These are phyloP conservation scores for Gadus chalcogrammus DNA, from an alignment of 2,113 vertebrate genomes.

Conservation along the genomic window DNA sequence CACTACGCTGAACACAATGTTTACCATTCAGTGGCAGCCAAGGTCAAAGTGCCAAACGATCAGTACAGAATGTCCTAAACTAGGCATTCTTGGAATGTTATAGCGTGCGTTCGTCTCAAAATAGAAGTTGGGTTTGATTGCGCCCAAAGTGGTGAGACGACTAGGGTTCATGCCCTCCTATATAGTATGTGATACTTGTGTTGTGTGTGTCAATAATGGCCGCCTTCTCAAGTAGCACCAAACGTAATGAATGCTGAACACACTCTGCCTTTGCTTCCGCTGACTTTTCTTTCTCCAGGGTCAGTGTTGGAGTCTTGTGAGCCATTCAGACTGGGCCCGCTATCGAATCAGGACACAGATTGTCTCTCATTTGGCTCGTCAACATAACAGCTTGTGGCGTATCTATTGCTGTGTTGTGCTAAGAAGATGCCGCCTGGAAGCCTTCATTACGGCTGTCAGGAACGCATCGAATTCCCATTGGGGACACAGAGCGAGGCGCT, in stretches of 20 bases:
- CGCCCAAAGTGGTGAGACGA: constrained; percentile 4
- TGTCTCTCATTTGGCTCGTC: constrained; percentile 13
- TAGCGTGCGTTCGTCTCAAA: not conserved
- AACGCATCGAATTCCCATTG: too few species aligned
- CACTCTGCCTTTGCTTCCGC: constrained; percentile 27
- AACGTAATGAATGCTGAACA: constrained; percentile 52
- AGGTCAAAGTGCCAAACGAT: constrained; percentile 16
- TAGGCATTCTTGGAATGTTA: constrained; percentile 16
- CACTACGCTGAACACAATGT: constrained; percentile 4
- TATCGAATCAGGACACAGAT: constrained; percentile 51
- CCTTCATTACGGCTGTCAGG: too few species aligned
- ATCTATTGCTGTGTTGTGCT: too few species aligned
- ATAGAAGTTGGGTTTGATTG: constrained; percentile 18
- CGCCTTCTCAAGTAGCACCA: constrained; percentile 34
- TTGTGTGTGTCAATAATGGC: not conserved
- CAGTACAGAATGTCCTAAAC: constrained; percentile 7
- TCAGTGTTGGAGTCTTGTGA: constrained; percentile 53
- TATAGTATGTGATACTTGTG: constrained; percentile 6
- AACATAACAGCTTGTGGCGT: constrained; percentile 39
- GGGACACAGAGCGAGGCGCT: constrained; percentile 11
- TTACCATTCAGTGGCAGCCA: constrained; percentile 5
- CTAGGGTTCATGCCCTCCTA: not conserved
- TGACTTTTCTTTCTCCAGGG: constrained; percentile 39
- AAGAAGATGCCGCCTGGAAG: too few species aligned
- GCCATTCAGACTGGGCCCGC: constrained; percentile 42